Conservation (phyloP, 2,888 invertebrate species). For the Helicoverpa assulta region DNA sequence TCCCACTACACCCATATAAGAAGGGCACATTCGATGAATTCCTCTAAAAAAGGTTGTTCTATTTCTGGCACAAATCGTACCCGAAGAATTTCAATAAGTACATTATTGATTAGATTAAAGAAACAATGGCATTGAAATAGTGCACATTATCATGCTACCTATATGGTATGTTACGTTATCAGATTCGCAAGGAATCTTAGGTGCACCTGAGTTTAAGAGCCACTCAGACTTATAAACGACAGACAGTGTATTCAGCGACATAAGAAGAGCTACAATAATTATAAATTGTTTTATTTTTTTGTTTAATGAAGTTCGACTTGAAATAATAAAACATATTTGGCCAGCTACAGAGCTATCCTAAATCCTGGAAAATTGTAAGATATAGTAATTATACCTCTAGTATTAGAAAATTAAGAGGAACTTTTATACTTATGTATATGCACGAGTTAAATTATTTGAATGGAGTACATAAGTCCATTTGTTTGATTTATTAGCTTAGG, state of each 20-base stretch:
- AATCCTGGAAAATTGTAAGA: too few relatives aligned
- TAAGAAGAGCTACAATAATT: neutral
- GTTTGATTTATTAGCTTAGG: too few relatives aligned
- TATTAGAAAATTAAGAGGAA: too few relatives aligned
- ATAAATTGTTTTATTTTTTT: too few relatives aligned
- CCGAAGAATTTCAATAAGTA: neutral
- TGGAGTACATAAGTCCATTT: too few relatives aligned
- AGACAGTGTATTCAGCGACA: neutral
- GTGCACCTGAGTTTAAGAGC: constrained; percentile 12
- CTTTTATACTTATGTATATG: too few relatives aligned
- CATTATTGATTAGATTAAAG: neutral
- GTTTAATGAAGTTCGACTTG: too few relatives aligned
- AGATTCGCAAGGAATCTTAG: constrained; percentile 6
- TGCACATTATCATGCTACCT: neutral
- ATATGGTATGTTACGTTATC: constrained; percentile 3
- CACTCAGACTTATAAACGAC: constrained; percentile 10
- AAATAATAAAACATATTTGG: too few relatives aligned
- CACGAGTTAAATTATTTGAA: too few relatives aligned
- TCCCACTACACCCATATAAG: neutral
- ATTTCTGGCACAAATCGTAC: neutral
- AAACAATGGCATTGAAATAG: neutral
- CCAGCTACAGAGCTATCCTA: too few relatives aligned
- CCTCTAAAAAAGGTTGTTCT: neutral
- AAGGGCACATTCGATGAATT: too few relatives aligned
- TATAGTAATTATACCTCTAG: too few relatives aligned